Conservation (phyloP, 2,113 vertebrate species). For the Stegastes partitus region DNA sequence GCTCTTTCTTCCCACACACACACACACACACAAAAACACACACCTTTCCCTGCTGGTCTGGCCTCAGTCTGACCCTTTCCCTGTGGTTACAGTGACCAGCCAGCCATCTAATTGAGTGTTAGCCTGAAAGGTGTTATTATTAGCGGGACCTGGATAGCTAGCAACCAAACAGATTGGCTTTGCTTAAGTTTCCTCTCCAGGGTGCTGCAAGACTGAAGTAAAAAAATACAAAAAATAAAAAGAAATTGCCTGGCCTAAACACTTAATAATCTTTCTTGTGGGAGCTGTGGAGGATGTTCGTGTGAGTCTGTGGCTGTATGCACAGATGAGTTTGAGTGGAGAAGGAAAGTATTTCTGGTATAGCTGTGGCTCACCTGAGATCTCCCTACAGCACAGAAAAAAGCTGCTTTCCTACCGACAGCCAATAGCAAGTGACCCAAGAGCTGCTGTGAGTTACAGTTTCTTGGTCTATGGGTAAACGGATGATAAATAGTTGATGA, state of each 20-base stretch:
- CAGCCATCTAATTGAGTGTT: constrained; percentile 62
- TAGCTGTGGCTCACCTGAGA: background rate
- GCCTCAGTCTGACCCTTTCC: constrained; percentile 53
- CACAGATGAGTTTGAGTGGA: background rate
- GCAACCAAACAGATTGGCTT: constrained; percentile 46
- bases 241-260: constrained; percentile 8
- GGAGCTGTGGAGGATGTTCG: background rate
- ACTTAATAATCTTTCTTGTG: constrained; percentile 7
- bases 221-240: background rate
- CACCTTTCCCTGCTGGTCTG: constrained; percentile 44
- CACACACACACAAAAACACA: background rate
- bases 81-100: constrained; percentile 45
- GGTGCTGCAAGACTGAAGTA: constrained; percentile 1
- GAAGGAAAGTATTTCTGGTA: background rate
- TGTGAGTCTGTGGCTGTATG: constrained; percentile 15
- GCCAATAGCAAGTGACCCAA: constrained; percentile 7
- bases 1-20: constrained; percentile 6
- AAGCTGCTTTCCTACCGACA: constrained; percentile 15
- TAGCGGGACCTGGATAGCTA: constrained; percentile 37
- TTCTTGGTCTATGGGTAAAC: constrained; percentile 17
- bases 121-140: constrained; percentile 50
- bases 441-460: constrained; percentile 16
- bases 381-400: constrained; percentile 16
- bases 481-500: constrained; percentile 43
- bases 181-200: constrained; percentile 23